These are phyloP conservation scores for Typhlichthys eigenmanni DNA, from an alignment of 2,797 vertebrate species.

Conservation along the genomic window DNA sequence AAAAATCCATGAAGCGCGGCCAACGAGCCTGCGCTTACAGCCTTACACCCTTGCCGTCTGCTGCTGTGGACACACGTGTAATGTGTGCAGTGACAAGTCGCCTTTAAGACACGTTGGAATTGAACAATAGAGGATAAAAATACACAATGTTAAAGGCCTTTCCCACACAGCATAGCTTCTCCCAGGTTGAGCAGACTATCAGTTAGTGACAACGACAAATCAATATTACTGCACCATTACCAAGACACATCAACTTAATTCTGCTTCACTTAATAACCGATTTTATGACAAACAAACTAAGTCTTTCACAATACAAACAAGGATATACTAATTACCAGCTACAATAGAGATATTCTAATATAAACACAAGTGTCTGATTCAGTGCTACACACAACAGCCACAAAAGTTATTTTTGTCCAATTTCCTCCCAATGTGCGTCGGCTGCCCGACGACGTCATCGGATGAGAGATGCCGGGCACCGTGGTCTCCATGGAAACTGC, in stretches of 20 bases:
- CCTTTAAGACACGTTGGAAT: background rate
- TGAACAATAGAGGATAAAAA: background rate
- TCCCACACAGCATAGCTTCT: background rate
- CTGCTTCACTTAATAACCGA: too few species aligned
- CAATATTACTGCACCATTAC: conserved; percentile 8
- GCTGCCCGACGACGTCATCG: conserved; percentile 76
- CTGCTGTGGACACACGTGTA: conserved; percentile 18
- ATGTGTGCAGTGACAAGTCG: background rate
- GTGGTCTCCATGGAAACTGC: conserved; percentile 79
- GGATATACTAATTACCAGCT: too few species aligned
- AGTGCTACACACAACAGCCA: conserved; percentile 38
- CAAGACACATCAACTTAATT: background rate
- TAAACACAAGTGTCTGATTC: conserved; percentile 17
- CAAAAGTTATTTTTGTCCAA: conserved; percentile 72
- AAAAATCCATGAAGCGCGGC: background rate
- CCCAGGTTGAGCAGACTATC: too few species aligned
- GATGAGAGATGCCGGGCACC: conserved; percentile 61
- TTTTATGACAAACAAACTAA: too few species aligned
- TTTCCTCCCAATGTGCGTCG: conserved; percentile 68
- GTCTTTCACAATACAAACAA: too few species aligned
- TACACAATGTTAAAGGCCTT: background rate
- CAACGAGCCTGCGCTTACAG: conserved; percentile 10
- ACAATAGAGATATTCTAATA: too few species aligned
- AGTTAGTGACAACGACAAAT: background rate
- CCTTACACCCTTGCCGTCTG: conserved; percentile 48